These are phyloP conservation scores for Protonemura montana DNA, from an alignment of 2,888 invertebrate species.

Conservation along the genomic window DNA sequence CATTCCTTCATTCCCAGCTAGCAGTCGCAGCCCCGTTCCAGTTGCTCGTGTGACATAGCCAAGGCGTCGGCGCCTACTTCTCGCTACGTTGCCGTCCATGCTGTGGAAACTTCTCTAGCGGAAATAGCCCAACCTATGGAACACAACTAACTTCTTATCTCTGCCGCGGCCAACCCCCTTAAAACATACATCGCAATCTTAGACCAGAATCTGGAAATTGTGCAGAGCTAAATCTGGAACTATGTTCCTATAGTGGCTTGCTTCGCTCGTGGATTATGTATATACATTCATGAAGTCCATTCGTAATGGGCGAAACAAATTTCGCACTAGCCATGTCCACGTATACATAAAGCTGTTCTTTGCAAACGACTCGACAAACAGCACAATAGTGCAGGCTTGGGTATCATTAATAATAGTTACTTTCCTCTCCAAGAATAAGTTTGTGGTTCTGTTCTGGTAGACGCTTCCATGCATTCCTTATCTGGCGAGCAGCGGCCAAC, in stretches of 20 bases:
- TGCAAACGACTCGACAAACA: not conserved
- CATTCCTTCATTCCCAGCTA: constrained; percentile 41
- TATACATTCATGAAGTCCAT: not conserved
- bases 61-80: not conserved
- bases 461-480: not conserved
- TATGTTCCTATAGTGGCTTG: not conserved
- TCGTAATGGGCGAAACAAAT: not conserved
- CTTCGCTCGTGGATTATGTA: not conserved
- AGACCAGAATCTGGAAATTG: not conserved
- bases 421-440: not conserved
- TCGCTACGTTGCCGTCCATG: not conserved
- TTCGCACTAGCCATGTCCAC: not conserved
- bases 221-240: constrained; percentile 9
- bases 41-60: not conserved
- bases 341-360: not conserved
- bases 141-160: constrained; percentile 29
- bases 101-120: not conserved
- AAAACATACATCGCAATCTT: constrained; percentile 22
- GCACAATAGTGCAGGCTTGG: not conserved
- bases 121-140: constrained; percentile 29
- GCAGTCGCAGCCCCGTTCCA: not conserved
- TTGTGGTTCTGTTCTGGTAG: not conserved
- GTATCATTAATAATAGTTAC: not conserved
- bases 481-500: not conserved
- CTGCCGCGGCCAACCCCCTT: not conserved